Conservation (phyloP, 2,797 vertebrate species). For the Chelonia mydas region DNA sequence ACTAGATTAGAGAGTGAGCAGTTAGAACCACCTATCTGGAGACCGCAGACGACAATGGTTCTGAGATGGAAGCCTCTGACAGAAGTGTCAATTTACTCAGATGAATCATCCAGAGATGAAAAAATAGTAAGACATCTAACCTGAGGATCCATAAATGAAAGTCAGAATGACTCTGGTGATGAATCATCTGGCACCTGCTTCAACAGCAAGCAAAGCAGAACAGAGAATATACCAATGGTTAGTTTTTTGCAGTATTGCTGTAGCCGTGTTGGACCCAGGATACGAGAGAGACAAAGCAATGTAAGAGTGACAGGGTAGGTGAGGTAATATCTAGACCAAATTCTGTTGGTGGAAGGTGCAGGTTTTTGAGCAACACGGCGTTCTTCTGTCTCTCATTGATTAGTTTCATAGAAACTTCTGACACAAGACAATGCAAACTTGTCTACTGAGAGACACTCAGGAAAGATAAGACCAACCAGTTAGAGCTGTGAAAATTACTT, state of each 20-base stretch:
- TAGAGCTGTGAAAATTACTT: neutral
- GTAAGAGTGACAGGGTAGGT: too few species aligned
- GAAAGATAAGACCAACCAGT: too few species aligned
- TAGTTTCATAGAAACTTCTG: too few species aligned
- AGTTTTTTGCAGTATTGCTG: neutral
- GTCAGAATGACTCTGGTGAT: conserved; percentile 32
- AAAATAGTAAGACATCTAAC: neutral
- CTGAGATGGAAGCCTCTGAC: conserved; percentile 42
- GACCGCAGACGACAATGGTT: conserved; percentile 27
- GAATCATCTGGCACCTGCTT: conserved; percentile 75
- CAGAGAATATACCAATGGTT: conserved; percentile 11
- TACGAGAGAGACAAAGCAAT: too few species aligned
- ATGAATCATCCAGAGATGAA: conserved; percentile 70
- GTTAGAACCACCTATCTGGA: conserved; percentile 8
- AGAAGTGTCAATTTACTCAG: neutral
- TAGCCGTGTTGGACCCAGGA: too few species aligned
- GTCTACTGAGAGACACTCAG: too few species aligned
- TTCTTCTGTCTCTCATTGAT: too few species aligned
- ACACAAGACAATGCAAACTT: too few species aligned
- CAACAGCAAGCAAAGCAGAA: conserved; percentile 23
- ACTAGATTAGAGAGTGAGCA: neutral
- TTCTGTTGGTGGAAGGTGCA: too few species aligned
- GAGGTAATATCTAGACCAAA: too few species aligned
- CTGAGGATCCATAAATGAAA: conserved; percentile 63
- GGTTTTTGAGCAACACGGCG: too few species aligned